These are phyloP conservation scores for Botia kubotai DNA, from an alignment of 2,797 vertebrate species.

Conservation along the genomic window DNA sequence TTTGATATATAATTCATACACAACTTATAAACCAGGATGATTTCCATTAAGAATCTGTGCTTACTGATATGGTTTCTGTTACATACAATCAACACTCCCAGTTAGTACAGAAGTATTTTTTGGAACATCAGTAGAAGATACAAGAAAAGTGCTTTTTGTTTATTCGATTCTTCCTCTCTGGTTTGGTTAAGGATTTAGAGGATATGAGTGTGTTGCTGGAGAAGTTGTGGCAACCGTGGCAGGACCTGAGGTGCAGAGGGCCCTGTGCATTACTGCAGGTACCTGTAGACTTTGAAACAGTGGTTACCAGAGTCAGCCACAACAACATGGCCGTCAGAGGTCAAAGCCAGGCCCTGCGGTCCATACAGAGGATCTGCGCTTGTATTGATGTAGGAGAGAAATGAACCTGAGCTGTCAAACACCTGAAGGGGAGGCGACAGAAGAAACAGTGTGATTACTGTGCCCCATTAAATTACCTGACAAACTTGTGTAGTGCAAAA, in stretches of 20 bases:
- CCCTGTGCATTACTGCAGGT: constrained; percentile 86
- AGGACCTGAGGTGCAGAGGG: not conserved
- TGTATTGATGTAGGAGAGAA: constrained; percentile 97
- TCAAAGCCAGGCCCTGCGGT: constrained; percentile 93
- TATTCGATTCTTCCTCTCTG: constrained; percentile 24
- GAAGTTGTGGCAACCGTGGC: constrained; percentile 33
- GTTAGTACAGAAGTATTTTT: constrained; percentile 32
- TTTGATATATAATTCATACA: constrained; percentile 27
- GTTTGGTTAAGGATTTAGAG: constrained; percentile 37
- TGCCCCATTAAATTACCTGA: not conserved
- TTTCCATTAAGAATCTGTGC: constrained; percentile 55
- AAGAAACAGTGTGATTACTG: not conserved
- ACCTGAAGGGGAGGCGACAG: constrained; percentile 75
- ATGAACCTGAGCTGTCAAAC: constrained; percentile 94
- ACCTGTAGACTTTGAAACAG: constrained; percentile 98
- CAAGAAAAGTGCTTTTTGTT: constrained; percentile 49
- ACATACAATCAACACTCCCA: constrained; percentile 22
- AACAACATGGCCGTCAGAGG: constrained; percentile 94
- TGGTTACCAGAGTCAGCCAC: constrained; percentile 97
- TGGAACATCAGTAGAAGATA: constrained; percentile 38
- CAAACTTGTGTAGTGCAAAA: not conserved
- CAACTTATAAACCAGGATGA: constrained; percentile 4
- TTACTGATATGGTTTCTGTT: constrained; percentile 45
- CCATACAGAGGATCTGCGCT: constrained; percentile 93
- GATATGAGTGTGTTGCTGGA: constrained; percentile 40